phyloP scores from a whole-genome alignment of 2,797 vertebrate genomes.

The Phataginus tricuspis region DNA sequence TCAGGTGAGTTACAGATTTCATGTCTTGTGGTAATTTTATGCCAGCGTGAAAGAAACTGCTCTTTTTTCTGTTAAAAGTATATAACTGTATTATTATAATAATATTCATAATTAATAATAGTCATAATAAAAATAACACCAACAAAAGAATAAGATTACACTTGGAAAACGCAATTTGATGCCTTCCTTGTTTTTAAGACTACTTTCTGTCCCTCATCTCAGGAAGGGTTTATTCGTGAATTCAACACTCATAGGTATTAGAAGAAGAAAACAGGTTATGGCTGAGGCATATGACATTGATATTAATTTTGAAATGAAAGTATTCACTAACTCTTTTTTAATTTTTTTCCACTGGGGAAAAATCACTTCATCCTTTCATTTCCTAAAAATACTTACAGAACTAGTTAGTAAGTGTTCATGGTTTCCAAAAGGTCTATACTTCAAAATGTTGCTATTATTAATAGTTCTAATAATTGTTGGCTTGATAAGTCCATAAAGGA shows the following conservation, averaged over 20 bases:
- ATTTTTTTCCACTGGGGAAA: background rate
- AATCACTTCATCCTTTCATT: background rate
- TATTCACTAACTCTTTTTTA: background rate
- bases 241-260: background rate
- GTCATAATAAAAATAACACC: background rate
- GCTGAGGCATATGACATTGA: background rate
- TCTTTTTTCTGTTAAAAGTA: background rate
- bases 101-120: background rate
- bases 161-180: background rate
- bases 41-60: slow-evolving; percentile 31
- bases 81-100: background rate
- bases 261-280: background rate
- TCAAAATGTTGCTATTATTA: background rate
- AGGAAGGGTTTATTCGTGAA: slow-evolving; percentile 2
- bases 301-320: background rate
- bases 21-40: slow-evolving; percentile 75
- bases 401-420: background rate
- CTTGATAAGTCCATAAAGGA: background rate
- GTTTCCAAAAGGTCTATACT: background rate
- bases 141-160: background rate
- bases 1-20: slow-evolving; percentile 71
- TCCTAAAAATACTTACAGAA: background rate
- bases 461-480: background rate
- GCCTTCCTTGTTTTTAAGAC: background rate
- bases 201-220: background rate